phyloP scores from a whole-genome alignment of 2,113 vertebrate genomes.

The Podocnemis expansa region DNA sequence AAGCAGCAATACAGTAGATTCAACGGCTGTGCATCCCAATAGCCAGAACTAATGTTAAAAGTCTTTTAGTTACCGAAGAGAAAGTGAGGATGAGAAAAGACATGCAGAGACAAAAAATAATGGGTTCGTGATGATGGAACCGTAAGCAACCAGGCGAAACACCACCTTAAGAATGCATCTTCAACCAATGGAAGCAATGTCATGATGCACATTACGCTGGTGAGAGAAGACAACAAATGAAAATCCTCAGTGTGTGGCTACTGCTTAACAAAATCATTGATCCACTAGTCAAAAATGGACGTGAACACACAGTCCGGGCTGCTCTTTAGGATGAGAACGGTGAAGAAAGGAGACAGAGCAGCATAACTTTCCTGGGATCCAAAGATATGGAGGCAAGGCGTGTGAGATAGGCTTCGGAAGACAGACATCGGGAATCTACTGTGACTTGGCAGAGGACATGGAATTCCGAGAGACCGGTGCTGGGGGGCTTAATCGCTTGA shows the following conservation, averaged over 20 bases:
- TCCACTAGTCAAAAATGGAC: neutral
- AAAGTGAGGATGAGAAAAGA: neutral
- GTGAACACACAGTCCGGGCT: neutral
- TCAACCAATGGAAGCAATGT: neutral
- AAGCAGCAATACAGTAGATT: fast-evolving
- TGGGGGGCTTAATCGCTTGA: conserved; percentile 85
- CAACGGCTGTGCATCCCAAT: fast-evolving
- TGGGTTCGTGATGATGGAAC: neutral
- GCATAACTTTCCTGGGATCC: neutral
- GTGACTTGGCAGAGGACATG: conserved; percentile 53
- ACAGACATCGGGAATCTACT: conserved; percentile 52
- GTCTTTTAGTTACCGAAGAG: neutral
- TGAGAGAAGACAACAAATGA: neutral
- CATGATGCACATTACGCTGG: neutral
- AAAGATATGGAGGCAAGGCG: conserved; percentile 22
- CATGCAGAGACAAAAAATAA: neutral
- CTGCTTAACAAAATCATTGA: conserved; percentile 47
- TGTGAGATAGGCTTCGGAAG: conserved; percentile 49
- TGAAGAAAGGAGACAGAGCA: neutral
- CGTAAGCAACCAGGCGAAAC: neutral
- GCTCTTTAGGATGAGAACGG: neutral
- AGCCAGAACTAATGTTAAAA: neutral
- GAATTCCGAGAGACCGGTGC: neutral
- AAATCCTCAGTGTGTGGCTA: conserved; percentile 20
- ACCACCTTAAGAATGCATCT: neutral